Conservation (phyloP, 2,888 invertebrate species). For the Scaptomyza parva region DNA sequence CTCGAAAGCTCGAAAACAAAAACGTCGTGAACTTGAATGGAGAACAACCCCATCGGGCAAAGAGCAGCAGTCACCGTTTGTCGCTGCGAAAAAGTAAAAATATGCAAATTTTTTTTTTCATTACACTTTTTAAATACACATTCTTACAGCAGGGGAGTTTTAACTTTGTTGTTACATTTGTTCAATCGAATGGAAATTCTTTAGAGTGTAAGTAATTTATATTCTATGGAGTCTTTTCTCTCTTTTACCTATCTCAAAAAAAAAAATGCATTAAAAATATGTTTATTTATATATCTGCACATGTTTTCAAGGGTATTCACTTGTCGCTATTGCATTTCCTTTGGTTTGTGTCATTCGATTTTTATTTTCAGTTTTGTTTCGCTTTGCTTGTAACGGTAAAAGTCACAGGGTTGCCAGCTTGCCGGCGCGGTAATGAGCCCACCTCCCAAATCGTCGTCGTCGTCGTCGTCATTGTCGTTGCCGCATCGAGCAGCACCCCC, state of each 20-base stretch:
- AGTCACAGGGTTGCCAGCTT: conserved; percentile 52
- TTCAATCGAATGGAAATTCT: no score
- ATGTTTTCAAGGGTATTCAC: conserved; percentile 2
- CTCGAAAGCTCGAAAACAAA: conserved; percentile 45
- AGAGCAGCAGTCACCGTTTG: conserved; percentile 31
- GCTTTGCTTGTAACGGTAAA: conserved; percentile 37
- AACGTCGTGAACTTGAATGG: conserved; percentile 22
- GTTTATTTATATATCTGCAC: no score
- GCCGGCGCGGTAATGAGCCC: conserved; percentile 54
- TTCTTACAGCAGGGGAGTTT: background rate
- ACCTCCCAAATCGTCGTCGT: conserved; percentile 24
- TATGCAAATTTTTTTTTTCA: conserved; percentile 74
- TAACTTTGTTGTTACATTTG: conserved; percentile 8
- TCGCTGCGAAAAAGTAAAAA: conserved; percentile 35
- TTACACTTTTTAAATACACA: conserved; percentile 51
- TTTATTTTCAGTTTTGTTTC: conserved; percentile 42
- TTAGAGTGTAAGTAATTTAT: no score
- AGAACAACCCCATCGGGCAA: conserved; percentile 61
- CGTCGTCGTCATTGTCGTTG: conserved; percentile 6
- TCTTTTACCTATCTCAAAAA: no score
- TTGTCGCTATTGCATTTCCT: background rate
- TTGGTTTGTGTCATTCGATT: conserved; percentile 34
- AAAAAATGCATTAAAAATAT: no score
- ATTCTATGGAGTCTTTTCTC: no score
- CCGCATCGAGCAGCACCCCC: conserved; percentile 68